These are phyloP conservation scores for Dipus sagitta DNA, from an alignment of 2,797 vertebrate genomes.

Conservation along the genomic window DNA sequence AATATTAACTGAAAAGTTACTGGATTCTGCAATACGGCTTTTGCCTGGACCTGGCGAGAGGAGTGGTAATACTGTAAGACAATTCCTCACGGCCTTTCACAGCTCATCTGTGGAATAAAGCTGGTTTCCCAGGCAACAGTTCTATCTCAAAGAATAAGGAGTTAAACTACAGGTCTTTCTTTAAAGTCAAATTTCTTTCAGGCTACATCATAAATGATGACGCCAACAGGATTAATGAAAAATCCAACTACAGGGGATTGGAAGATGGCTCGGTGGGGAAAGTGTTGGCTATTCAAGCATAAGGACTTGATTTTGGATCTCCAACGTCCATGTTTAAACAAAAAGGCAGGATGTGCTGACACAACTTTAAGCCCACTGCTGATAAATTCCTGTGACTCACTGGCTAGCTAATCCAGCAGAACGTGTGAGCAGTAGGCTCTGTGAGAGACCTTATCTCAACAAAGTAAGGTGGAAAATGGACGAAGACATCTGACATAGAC, in stretches of 20 bases:
- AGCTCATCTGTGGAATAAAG: background rate
- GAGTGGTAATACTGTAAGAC: background rate
- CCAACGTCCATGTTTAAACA: no score
- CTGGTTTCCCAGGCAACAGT: slow-evolving; percentile 1
- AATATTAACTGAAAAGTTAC: slow-evolving; percentile 10
- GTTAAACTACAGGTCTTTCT: background rate
- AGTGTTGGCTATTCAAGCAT: no score
- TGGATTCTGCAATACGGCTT: background rate
- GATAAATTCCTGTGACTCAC: no score
- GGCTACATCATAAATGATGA: background rate
- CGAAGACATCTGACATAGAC: no score
- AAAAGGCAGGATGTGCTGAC: no score
- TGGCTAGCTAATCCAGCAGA: no score
- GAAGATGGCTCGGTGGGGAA: no score
- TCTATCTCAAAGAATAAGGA: background rate
- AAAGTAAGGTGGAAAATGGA: no score
- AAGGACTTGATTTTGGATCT: no score
- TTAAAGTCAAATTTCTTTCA: background rate
- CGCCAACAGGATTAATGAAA: slow-evolving; percentile 3
- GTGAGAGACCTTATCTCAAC: no score
- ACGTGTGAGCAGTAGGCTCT: no score
- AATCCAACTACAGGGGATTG: background rate
- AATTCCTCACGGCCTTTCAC: background rate
- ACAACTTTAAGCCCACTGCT: no score
- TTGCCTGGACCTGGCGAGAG: background rate